Evolutionary conservation across 53 echinoderm and acorn worm species (phyloP).

Genomic region (Zoroaster sp.): DNA sequence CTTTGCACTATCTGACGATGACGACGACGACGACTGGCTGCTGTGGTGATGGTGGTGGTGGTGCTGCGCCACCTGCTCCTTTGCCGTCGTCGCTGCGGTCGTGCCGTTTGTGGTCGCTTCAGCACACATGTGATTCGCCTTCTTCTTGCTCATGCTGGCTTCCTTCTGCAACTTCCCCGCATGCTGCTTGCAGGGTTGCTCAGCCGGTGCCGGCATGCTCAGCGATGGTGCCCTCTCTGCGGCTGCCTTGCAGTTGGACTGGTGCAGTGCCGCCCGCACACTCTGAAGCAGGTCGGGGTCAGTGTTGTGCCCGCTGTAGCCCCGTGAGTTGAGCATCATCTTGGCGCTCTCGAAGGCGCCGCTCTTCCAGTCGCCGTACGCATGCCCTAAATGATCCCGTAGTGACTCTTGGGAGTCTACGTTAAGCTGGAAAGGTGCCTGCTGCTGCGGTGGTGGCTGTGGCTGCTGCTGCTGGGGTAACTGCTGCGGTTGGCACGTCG

Average conservation of each 20-base stretch:
- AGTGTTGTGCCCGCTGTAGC: slow-evolving; percentile 70
- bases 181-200: slow-evolving; percentile 56
- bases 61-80: neutral
- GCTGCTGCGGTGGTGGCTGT: slow-evolving; percentile 49
- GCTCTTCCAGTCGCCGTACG: slow-evolving; percentile 86
- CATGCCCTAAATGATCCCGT: slow-evolving; percentile 34
- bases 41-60: slow-evolving; percentile 14
- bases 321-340: slow-evolving; percentile 82
- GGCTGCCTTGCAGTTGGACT: slow-evolving; percentile 80
- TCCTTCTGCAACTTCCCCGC: slow-evolving; percentile 56
- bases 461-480: slow-evolving; percentile 31
- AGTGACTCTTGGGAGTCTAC: slow-evolving; percentile 26
- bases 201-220: slow-evolving; percentile 23
- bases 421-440: slow-evolving; percentile 69
- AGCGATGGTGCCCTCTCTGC: slow-evolving; percentile 49
- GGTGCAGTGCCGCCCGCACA: slow-evolving; percentile 79
- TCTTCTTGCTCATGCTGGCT: slow-evolving; percentile 55
- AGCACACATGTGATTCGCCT: slow-evolving; percentile 49
- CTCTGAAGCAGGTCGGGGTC: slow-evolving; percentile 94
- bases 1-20: slow-evolving; percentile 55
- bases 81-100: slow-evolving; percentile 34
- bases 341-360: slow-evolving; percentile 93
- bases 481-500: slow-evolving; percentile 3
- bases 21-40: neutral
- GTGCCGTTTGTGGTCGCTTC: slow-evolving; percentile 63